Conservation (phyloP, 1,140 invertebrate species). For the Brevipalpus yothersi region DNA sequence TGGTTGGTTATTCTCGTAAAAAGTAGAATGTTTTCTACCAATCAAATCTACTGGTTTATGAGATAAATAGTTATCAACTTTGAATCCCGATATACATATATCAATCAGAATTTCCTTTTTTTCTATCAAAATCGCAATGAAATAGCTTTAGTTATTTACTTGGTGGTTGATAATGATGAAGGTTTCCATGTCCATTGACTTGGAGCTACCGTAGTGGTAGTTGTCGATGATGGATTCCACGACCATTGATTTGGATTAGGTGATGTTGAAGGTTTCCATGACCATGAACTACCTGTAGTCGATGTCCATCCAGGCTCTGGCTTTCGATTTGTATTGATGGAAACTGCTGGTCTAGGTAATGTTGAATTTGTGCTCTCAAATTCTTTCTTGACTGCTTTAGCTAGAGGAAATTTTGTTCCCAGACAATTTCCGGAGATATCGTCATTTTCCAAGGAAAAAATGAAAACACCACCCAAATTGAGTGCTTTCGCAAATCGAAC, state of each 20-base stretch:
- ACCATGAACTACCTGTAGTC: not conserved
- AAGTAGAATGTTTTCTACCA: too few relatives aligned
- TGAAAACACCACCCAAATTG: constrained; percentile 28
- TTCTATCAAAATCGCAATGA: too few relatives aligned
- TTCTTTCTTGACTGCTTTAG: constrained; percentile 13
- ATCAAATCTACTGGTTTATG: too few relatives aligned
- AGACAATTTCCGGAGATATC: constrained; percentile 22
- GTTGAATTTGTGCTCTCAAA: not conserved
- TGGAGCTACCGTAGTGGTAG: not conserved
- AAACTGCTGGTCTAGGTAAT: not conserved
- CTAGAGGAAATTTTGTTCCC: constrained; percentile 11
- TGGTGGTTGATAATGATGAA: not conserved
- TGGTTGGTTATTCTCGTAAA: too few relatives aligned
- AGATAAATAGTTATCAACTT: too few relatives aligned
- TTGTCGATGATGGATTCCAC: not conserved
- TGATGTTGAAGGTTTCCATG: not conserved
- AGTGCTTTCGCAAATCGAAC: constrained; percentile 15
- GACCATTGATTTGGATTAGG: not conserved
- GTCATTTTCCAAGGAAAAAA: constrained; percentile 35
- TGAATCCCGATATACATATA: too few relatives aligned
- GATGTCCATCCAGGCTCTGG: not conserved
- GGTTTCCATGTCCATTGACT: not conserved
- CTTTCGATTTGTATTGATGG: not conserved
- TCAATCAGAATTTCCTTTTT: too few relatives aligned
- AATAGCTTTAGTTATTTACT: not conserved